Base-by-base conservation (phyloP, 2,113 vertebrate species). In the Dermatemys mawii region DNA sequence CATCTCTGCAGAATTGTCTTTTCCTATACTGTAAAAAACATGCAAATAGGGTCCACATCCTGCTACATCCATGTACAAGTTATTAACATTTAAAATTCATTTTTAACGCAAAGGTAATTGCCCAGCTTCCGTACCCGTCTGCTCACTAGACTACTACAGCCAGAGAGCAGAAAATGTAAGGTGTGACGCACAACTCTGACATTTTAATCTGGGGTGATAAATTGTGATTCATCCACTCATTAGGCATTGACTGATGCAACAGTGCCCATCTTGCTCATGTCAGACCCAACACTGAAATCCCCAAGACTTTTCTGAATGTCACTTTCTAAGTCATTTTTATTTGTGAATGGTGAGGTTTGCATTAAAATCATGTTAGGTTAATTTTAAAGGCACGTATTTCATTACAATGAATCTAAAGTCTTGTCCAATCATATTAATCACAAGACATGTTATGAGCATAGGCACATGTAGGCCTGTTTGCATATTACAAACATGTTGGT, bases 401-500 rank as follows among this genome's bases (percentile, higher is more conserved):
- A 81, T 73, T 16, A 1, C 84, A 92, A 83, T 4, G 0, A 87
- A 60, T 17, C 11, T 93, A 48, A 90, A 88, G 76, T 8, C 26
- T 44, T 48, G 14, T 76, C 76, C 86, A 88, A 38, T 51, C 46
- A 88, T 67, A 94, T 86, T 0, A 2, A 91, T 67, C 9, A 85
- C 81, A 88, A 51, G 82, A 76, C 2, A 91, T 91, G 54, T 4
- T 73, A 81, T 3, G 17, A 19, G 50, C 78, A 29, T 44, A 92
- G 51, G 51, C 48, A 90, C 76, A 93, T 88, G 88, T 79, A 93
- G 53, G 92, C 90, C 67, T 87, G 91, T 11, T 29, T 83, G 41
- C 4, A 55, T 81, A 3, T n/a, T n/a, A 91, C 54, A 96, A 97
- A 85, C 60, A 83, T 2, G 78, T 13, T 46, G 90, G 89, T 85